phyloP scores from a whole-genome alignment of 2,888 invertebrate genomes.

The Macrophya alboannulata region DNA sequence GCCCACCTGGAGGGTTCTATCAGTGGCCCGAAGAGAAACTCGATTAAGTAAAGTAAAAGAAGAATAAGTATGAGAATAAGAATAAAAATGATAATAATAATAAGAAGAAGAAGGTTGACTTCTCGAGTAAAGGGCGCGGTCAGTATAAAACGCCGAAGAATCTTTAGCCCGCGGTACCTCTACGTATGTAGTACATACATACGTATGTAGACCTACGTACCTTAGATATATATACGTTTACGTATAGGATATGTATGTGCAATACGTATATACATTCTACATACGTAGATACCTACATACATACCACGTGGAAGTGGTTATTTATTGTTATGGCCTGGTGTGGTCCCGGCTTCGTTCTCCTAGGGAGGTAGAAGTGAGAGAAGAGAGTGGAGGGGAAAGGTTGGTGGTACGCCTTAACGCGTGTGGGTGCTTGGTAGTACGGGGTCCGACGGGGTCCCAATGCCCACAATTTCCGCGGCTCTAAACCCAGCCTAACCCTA shows the following conservation, averaged over 20 bases:
- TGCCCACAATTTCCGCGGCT: conserved; percentile 19
- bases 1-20: conserved; percentile 32
- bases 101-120: conserved; percentile 1
- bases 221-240: not conserved
- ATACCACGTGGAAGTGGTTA: conserved; percentile 76
- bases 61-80: not conserved
- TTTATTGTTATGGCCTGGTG: conserved; percentile 77
- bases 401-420: not conserved
- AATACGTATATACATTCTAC: not conserved
- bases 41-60: conserved; percentile 33
- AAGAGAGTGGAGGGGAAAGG: not conserved
- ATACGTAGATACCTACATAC: not conserved
- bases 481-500: not conserved
- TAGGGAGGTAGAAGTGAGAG: not conserved
- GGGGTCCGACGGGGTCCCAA: not conserved
- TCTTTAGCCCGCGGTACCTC: conserved; percentile 9
- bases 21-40: conserved; percentile 14
- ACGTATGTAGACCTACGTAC: not conserved
- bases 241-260: not conserved
- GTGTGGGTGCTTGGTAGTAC: conserved; percentile 35
- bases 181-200: not conserved
- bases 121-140: conserved; percentile 49
- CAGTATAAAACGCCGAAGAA: conserved; percentile 38
- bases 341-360: conserved; percentile 21
- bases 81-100: no score